A percentile compares a stretch with the other conserved stretches of the same genome.
Conservation (phyloP, 2,113 vertebrate genomes). For the Toxotes jaculatrix region DNA sequence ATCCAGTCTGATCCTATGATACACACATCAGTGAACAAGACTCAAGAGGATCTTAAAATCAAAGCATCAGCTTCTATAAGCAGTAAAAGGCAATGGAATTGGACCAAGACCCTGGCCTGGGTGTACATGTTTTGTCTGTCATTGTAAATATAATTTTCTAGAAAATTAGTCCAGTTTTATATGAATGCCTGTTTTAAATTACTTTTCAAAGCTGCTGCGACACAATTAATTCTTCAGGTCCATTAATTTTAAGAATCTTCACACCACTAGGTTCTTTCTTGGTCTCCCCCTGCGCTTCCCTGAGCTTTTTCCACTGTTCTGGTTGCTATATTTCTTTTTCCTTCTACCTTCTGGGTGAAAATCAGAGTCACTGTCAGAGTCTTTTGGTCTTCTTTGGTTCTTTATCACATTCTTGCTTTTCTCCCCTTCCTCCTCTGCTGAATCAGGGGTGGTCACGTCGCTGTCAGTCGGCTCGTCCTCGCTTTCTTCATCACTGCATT, state of each 20-base stretch:
- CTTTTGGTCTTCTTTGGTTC: conserved; percentile 2
- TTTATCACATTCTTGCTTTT: background rate
- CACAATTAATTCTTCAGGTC: background rate
- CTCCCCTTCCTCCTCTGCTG: conserved; percentile 1
- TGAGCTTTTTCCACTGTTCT: background rate
- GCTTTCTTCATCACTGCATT: background rate
- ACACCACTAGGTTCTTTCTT: background rate
- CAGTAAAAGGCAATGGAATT: background rate
- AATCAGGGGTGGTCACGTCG: background rate
- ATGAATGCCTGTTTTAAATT: background rate
- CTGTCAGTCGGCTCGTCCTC: background rate
- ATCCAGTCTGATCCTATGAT: background rate
- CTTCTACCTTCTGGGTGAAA: conserved; percentile 5
- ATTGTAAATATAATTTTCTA: background rate
- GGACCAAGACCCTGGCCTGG: background rate
- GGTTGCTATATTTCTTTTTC: background rate
- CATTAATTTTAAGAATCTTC: background rate
- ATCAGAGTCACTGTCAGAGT: conserved; percentile 14
- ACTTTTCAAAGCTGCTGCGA: too few species aligned
- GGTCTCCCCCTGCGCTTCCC: conserved; percentile 15
- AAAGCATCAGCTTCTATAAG: background rate
- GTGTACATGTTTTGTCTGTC: background rate
- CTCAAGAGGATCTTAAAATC: background rate
- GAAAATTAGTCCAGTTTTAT: background rate
- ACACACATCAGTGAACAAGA: background rate